These are phyloP conservation scores for Morpho helenor DNA, from an alignment of 2,888 invertebrate species.

Conservation along the genomic window DNA sequence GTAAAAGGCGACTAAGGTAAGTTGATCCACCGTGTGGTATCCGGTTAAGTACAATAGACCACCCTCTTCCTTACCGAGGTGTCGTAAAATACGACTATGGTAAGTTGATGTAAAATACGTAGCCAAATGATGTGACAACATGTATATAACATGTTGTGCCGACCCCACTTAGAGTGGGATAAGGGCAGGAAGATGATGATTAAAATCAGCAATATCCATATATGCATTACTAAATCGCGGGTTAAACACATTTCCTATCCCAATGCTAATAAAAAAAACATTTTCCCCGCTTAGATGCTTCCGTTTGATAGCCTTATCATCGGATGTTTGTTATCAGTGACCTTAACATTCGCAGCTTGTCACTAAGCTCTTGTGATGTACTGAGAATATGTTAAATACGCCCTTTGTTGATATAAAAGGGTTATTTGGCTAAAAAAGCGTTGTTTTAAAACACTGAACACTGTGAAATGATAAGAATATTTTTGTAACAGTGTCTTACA, in stretches of 20 bases:
- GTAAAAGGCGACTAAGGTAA: no score
- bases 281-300: background rate
- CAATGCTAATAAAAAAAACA: no score
- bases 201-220: no score
- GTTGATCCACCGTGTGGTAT: no score
- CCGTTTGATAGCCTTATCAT: slow-evolving; percentile 3
- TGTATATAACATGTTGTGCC: no score
- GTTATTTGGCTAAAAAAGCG: background rate
- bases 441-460: background rate
- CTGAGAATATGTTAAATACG: background rate
- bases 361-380: background rate
- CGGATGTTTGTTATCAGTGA: background rate
- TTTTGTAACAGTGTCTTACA: background rate
- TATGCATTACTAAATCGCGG: background rate
- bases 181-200: no score
- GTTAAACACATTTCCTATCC: slow-evolving; percentile 1
- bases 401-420: background rate
- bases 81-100: no score
- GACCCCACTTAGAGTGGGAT: no score
- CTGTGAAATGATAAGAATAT: slow-evolving; percentile 10
- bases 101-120: no score
- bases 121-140: no score
- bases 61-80: no score
- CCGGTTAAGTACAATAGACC: no score
- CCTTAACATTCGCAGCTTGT: slow-evolving; percentile 3